phyloP scores from a whole-genome alignment of 1,140 invertebrate genomes.

The Cepaea nemoralis region DNA sequence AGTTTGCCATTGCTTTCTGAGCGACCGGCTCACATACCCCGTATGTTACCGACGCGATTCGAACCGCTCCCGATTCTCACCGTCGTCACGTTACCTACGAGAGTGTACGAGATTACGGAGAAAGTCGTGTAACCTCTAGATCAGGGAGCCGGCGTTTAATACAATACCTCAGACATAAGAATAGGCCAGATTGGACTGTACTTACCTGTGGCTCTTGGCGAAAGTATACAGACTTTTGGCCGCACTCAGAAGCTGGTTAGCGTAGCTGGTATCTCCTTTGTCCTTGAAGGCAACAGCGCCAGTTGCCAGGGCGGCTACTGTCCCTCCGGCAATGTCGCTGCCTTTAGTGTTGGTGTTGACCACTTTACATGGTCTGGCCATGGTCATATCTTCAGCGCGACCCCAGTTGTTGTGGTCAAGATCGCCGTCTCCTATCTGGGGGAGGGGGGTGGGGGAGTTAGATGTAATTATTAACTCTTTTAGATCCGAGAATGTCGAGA shows the following conservation, averaged over 20 bases:
- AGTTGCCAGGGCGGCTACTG: not conserved
- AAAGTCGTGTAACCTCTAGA: no score
- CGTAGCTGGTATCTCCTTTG: slow-evolving; percentile 70
- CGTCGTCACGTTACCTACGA: no score
- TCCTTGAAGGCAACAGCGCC: slow-evolving; percentile 72
- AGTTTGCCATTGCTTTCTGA: no score
- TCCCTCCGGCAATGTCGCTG: not conserved
- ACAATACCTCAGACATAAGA: no score
- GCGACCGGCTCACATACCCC: no score
- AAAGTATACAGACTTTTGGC: slow-evolving; percentile 3
- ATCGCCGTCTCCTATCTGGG: not conserved
- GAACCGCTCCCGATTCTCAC: no score
- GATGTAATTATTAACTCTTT: not conserved
- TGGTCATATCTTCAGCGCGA: not conserved
- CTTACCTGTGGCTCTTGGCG: slow-evolving; percentile 4
- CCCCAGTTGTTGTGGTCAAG: not conserved
- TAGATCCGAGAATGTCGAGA: no score
- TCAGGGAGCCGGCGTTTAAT: no score
- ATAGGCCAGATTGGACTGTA: no score
- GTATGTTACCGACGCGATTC: no score
- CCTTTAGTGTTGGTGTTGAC: not conserved
- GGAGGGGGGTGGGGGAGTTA: not conserved
- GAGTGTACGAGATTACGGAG: no score
- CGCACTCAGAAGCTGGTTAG: slow-evolving; percentile 69
- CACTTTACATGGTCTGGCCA: not conserved